Evolutionary conservation across 2,113 vertebrate species (phyloP), one percentile per base, ranked within the genome.

Genomic region (Lagenorhynchus albirostris): DNA sequence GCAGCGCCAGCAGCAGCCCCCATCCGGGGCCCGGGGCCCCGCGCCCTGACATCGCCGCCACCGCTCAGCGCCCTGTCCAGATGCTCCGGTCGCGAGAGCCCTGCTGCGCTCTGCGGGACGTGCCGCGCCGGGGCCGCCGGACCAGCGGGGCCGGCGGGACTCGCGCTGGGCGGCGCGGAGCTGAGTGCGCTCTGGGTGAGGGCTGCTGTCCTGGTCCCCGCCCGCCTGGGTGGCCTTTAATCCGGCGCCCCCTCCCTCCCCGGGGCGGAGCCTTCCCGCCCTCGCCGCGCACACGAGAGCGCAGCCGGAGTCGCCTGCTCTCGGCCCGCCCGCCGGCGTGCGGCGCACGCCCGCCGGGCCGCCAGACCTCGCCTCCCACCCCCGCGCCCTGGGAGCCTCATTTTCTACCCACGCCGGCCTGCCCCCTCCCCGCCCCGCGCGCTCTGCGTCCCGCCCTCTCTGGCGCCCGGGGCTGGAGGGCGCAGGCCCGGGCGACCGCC

Each of bases 141-240:
- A 53, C 50, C 50, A 17, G 50, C 82, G 50, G 8, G 14, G 50
- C n/a, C 33, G 26, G 65, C 17, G 5, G n/a, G 44, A 53, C 71
- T 4, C 10, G n/a, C 67, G n/a, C 0, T 8, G 67, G 47, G 55
- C 74, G 12, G 33, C 55, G 80, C 79, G 7, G 33, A 62, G 10
- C 71, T 12, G 12, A 5, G 82, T 29, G 29, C 8, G 47, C 87
- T 80, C 36, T 1, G 41, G 68, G 76, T 31, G 38, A 63, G 15
- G 60, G 41, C 97, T 1, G 93, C 96, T 76, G 60, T 96, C 92
- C 44, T 0, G 60, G 17, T 62, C 94, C 6, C 2, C 4, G 77
- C 91, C 97, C n/a, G 98, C 97, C 84, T 44, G 94, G 97, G 55
- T 82, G 95, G 95, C 97, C 98, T 99, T 98, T 99, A 97, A 99